Conservation (phyloP, 2,113 vertebrate genomes). For the Pionites leucogaster region DNA sequence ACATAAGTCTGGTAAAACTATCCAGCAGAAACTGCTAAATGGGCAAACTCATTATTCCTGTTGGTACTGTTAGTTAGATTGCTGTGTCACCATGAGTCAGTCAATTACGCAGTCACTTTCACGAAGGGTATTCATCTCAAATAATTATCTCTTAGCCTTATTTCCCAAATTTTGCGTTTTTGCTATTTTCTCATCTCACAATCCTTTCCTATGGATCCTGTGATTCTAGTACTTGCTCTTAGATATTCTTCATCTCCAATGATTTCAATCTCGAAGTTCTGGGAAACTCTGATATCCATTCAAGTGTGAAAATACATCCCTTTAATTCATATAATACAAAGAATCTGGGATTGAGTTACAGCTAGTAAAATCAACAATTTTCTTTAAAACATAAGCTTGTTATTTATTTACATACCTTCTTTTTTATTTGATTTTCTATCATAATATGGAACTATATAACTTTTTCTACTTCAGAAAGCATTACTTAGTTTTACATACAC, state of each 20-base stretch:
- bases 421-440: not conserved
- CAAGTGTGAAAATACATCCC: not conserved
- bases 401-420: not conserved
- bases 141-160: not conserved
- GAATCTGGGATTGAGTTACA: not conserved
- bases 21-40: not conserved
- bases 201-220: not conserved
- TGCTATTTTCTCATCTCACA: not conserved
- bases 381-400: not conserved
- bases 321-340: not conserved
- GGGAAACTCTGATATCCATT: not conserved
- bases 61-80: not conserved
- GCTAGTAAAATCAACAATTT: not conserved
- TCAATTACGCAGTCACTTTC: not conserved
- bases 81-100: conserved; percentile 2
- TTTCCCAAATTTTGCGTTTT: not conserved
- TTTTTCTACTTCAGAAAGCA: not conserved
- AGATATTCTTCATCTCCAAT: not conserved
- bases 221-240: not conserved
- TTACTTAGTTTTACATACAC: not conserved
- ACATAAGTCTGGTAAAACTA: not conserved
- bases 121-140: not conserved
- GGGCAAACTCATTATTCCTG: not conserved
- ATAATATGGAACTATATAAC: not conserved
- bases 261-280: not conserved